Percentiles rank a stretch among this genome's conserved stretches.
phyloP scores from a whole-genome alignment of 2,888 invertebrate genomes.

The Drosophila antonietae region DNA sequence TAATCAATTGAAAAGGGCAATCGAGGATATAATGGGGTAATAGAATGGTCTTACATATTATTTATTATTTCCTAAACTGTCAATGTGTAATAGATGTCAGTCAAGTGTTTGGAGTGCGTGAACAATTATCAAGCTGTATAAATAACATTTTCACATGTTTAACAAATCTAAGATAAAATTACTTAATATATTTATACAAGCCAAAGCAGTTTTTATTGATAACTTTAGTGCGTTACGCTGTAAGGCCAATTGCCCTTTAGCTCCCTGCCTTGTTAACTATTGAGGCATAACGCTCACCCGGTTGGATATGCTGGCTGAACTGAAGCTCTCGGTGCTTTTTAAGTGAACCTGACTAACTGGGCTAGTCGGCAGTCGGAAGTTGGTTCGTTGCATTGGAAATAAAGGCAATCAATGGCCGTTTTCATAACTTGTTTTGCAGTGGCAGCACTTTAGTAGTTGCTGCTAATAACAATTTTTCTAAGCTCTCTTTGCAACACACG shows the following conservation, averaged over 20 bases:
- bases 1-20: not conserved
- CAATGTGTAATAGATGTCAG: no score
- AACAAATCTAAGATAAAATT: no score
- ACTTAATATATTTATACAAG: not conserved
- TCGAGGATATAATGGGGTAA: not conserved
- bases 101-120: no score
- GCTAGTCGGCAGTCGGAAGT: slow-evolving; percentile 10
- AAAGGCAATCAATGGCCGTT: slow-evolving; percentile 68
- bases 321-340: not conserved
- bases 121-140: no score
- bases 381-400: slow-evolving; percentile 32
- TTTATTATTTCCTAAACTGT: no score
- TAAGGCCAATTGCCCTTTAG: not conserved
- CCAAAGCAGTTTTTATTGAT: not conserved
- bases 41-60: no score
- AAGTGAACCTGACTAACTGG: slow-evolving; percentile 28
- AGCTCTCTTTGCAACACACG: slow-evolving; percentile 46
- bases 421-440: slow-evolving; percentile 40
- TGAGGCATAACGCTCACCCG: not conserved
- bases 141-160: no score
- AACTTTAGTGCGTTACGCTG: not conserved
- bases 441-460: slow-evolving; percentile 41
- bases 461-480: slow-evolving; percentile 60
- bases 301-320: not conserved
- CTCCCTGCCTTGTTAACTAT: not conserved